Conservation (phyloP, 2,113 vertebrate genomes). For the Heteronetta atricapilla region DNA sequence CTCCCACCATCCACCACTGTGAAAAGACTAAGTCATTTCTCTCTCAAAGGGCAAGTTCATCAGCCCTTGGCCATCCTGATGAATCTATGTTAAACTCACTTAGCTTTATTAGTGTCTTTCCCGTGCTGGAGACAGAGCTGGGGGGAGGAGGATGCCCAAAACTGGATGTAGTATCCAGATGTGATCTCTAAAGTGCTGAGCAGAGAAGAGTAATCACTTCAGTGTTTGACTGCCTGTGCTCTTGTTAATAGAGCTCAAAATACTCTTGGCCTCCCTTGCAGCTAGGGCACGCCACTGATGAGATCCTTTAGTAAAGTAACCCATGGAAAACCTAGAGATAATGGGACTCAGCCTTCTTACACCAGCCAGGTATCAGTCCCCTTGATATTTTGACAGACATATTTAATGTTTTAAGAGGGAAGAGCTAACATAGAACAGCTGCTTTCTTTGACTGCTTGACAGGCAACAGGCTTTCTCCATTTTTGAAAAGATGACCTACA, state of each 20-base stretch:
- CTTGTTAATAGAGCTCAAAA: neutral
- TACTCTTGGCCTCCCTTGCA: neutral
- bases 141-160: neutral
- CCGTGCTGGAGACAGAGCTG: rapidly evolving
- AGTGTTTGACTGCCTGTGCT: neutral
- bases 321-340: neutral
- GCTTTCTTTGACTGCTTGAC: neutral
- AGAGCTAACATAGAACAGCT: neutral
- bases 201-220: neutral
- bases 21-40: neutral
- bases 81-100: neutral
- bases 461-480: neutral
- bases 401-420: neutral
- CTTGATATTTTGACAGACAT: neutral
- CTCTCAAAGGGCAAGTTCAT: neutral
- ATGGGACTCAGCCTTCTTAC: neutral
- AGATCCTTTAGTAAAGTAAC: neutral
- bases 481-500: neutral
- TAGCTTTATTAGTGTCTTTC: neutral
- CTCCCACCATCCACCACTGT: neutral
- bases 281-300: no score
- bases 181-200: neutral
- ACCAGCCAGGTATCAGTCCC: neutral
- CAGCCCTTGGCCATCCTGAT: neutral
- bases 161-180: neutral